Conservation (phyloP, 2,113 vertebrate genomes). For the Leptosomus discolor region DNA sequence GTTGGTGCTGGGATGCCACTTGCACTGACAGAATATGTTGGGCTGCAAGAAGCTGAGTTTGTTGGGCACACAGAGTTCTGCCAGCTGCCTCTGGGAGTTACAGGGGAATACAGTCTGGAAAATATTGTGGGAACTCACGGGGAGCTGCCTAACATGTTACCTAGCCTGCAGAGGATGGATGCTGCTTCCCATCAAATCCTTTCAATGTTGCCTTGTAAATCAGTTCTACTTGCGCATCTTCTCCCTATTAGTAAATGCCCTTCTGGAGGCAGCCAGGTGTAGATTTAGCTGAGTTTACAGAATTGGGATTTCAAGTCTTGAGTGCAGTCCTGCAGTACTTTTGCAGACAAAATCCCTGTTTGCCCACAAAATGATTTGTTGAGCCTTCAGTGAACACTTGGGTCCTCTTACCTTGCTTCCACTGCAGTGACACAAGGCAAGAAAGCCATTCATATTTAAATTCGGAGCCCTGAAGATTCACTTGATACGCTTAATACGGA, state of each 20-base stretch:
- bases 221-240: neutral
- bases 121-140: neutral
- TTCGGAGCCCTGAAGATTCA: neutral
- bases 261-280: neutral
- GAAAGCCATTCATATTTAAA: neutral
- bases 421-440: fast-evolving
- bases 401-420: neutral
- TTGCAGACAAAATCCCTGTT: neutral
- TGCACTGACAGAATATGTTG: neutral
- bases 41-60: neutral
- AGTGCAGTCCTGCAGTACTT: neutral
- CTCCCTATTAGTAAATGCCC: neutral
- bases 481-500: neutral
- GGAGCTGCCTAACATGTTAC: neutral
- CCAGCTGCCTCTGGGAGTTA: neutral
- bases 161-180: neutral
- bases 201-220: neutral
- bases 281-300: neutral
- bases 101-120: neutral
- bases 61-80: neutral
- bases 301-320: neutral
- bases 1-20: neutral
- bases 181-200: neutral
- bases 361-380: neutral
- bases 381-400: neutral